A percentile compares a stretch with the other conserved stretches of the same genome.
Evolutionary conservation across 2,888 invertebrate genomes (phyloP).

Genomic region (Choristoneura rosaceana): DNA sequence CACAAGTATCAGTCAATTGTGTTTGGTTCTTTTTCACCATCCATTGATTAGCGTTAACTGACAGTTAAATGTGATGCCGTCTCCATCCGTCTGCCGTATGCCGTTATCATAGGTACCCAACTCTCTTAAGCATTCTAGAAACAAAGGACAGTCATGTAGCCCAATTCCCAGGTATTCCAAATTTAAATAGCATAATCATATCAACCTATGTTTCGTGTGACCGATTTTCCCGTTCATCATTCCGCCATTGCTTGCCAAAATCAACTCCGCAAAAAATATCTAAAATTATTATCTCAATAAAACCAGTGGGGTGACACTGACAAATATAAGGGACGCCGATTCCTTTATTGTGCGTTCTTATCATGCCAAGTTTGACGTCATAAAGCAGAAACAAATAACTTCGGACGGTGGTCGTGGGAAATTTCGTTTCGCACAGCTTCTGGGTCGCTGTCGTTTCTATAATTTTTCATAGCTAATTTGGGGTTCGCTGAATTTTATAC

Average conservation of each 20-base stretch:
- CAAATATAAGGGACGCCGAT: slow-evolving; percentile 45
- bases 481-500: background rate
- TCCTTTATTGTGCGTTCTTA: slow-evolving; percentile 44
- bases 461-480: slow-evolving; percentile 2
- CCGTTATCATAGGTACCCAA: no score
- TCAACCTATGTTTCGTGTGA: background rate
- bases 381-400: slow-evolving; percentile 46
- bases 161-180: background rate
- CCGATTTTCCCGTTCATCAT: slow-evolving; percentile 21
- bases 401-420: slow-evolving; percentile 42
- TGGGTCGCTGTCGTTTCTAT: slow-evolving; percentile 13
- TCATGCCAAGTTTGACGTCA: slow-evolving; percentile 45
- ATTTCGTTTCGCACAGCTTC: slow-evolving; percentile 36
- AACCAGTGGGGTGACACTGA: slow-evolving; percentile 46
- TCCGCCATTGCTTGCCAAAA: slow-evolving; percentile 23
- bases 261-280: slow-evolving; percentile 25
- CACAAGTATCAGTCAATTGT: no score
- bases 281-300: slow-evolving; percentile 47
- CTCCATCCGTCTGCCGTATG: no score
- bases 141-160: background rate
- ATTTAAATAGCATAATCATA: background rate
- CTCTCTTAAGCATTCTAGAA: no score
- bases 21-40: no score
- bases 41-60: no score
- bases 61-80: no score